Evolutionary conservation across 2,888 invertebrate species (phyloP).

Genomic region (Ceratothoa steindachneri): DNA sequence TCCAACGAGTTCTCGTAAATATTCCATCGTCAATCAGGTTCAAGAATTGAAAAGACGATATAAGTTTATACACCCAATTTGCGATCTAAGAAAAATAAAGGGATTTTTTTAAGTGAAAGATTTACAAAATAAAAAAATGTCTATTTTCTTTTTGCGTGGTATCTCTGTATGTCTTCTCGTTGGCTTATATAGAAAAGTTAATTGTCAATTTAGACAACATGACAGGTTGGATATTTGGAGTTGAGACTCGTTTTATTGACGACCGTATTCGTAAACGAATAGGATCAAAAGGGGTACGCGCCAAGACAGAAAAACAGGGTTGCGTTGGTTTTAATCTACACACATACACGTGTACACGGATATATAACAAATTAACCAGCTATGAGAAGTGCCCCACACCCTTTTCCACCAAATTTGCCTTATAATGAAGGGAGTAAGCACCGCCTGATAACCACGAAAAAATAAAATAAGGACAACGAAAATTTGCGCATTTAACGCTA

Average conservation of each 20-base stretch:
- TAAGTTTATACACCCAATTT: background rate
- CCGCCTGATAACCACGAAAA: no score
- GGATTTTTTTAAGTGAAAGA: background rate
- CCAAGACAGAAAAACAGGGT: background rate
- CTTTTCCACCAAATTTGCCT: no score
- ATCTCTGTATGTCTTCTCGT: background rate
- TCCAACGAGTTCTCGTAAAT: background rate
- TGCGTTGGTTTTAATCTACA: no score
- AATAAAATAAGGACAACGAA: no score
- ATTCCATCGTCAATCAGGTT: background rate
- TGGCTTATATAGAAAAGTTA: background rate
- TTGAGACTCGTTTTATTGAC: background rate
- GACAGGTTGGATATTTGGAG: background rate
- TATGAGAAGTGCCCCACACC: no score
- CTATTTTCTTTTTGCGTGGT: background rate
- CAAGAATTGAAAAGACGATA: background rate
- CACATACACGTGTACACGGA: no score
- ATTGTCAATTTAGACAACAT: background rate
- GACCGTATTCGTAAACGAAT: background rate
- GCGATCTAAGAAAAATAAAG: background rate
- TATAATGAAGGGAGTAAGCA: no score
- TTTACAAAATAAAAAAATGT: background rate
- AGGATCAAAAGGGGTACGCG: background rate
- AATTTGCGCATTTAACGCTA: no score
- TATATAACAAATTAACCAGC: no score